Base-by-base conservation (phyloP, 92 coral and sea anemone species). In the Pocillopora meandrina region DNA sequence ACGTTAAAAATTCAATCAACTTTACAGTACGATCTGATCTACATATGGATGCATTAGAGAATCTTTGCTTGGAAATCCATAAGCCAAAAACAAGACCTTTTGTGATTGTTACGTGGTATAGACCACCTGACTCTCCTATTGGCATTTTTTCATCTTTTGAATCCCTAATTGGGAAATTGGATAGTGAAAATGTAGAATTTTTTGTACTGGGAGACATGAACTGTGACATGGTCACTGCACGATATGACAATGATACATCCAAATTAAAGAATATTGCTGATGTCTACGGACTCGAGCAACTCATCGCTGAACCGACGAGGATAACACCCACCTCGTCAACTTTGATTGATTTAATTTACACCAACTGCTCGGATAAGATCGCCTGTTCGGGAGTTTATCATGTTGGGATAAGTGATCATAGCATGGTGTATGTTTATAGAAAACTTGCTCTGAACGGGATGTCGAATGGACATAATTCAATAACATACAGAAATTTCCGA, bases 141-240 rank as follows among this genome's bases (percentile, higher is more conserved):
- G n/a, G n/a, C n/a, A n/a, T n/a, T n/a, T n/a, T n/a, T n/a, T n/a
- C n/a, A n/a, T n/a, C n/a, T n/a, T n/a, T n/a, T n/a, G n/a, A n/a
- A n/a, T n/a, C n/a, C n/a, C n/a, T n/a, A n/a, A n/a, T 83, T 47
- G 90, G 79, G 79, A 82, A 71, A 79, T 74, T 90, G 20, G 85
- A 90, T 75, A 57, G 84, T 60, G 83, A 79, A 87, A 83, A 87
- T 79, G 60, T 87, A 23, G 26, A 23, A 23, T 23, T 23, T 23
- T 23, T 23, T 23, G 26, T 23, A 23, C 26, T 23, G 26, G 86
- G 93, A 18, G 93, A 87, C 65, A 65, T 83, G 13, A 90, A 90
- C 77, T 87, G 93, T 65, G 76, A 87, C 76, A 60, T 87, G 68
- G 62, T 77, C 52, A 34, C 85, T 71, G 56, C 86, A 34, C 55